Conservation (phyloP, 2,888 invertebrate genomes). For the Ypsolopha scabrella region DNA sequence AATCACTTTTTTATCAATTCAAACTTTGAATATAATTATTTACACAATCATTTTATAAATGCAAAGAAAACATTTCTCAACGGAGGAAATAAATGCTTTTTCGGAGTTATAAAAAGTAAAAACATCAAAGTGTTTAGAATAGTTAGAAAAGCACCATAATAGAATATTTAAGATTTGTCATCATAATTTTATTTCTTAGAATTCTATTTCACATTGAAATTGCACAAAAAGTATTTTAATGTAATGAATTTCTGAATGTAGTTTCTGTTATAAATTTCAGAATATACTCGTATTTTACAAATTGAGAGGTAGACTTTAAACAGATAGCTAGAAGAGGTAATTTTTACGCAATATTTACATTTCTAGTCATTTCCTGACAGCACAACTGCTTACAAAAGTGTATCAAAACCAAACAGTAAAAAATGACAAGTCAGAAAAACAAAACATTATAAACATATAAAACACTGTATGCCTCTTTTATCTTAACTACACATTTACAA, state of each 20-base stretch:
- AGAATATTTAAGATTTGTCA: not conserved
- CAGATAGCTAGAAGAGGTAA: not conserved
- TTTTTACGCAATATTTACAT: no score
- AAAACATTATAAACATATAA: slow-evolving; percentile 34
- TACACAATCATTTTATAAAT: not conserved
- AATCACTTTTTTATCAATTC: no score
- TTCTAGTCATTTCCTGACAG: no score
- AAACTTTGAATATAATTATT: not conserved
- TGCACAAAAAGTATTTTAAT: not conserved
- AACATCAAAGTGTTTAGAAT: not conserved
- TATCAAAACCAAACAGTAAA: not conserved
- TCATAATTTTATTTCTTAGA: not conserved
- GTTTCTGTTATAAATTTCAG: not conserved
- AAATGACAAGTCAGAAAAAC: slow-evolving; percentile 4
- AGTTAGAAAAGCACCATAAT: not conserved
- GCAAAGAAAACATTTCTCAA: slow-evolving; percentile 3
- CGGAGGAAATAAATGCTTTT: slow-evolving; percentile 44
- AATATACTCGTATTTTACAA: not conserved
- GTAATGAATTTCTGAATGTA: not conserved
- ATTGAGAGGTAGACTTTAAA: slow-evolving; percentile 1
- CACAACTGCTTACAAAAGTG: not conserved
- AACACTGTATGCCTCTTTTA: slow-evolving; percentile 36
- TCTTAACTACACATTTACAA: slow-evolving; percentile 55
- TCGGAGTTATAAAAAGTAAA: slow-evolving; percentile 32
- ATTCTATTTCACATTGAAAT: not conserved